A percentile compares a stretch with the other conserved stretches of the same genome.
These are phyloP conservation scores for Habropoda laboriosa DNA, from an alignment of 1,140 invertebrate genomes.

Conservation along the genomic window DNA sequence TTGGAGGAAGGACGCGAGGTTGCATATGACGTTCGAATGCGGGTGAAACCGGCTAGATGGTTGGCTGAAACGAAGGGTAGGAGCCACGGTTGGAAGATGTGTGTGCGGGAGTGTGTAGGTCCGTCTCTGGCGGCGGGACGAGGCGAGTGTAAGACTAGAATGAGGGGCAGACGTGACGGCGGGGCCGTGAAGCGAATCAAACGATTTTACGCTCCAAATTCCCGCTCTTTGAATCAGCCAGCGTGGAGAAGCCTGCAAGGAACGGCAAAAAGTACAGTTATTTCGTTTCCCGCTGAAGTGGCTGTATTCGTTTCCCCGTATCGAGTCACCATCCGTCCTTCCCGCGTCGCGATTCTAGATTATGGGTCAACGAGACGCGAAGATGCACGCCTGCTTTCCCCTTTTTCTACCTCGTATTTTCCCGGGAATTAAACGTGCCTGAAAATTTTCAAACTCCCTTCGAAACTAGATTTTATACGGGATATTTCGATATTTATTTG, in stretches of 20 bases:
- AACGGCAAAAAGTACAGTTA: conserved; percentile 51
- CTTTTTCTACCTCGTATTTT: background rate
- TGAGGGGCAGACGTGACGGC: conserved; percentile 59
- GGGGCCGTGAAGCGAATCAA: conserved; percentile 67
- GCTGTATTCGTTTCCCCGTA: conserved; percentile 11
- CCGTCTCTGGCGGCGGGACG: conserved; percentile 12
- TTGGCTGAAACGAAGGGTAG: conserved; percentile 12
- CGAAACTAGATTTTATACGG: too few species aligned
- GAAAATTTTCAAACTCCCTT: background rate
- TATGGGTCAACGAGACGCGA: background rate
- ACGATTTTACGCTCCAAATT: conserved; percentile 72
- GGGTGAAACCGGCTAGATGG: conserved; percentile 21
- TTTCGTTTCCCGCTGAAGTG: conserved; percentile 44
- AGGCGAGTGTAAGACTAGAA: conserved; percentile 48
- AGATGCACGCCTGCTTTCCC: background rate
- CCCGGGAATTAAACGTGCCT: background rate
- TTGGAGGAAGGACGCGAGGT: conserved; percentile 3
- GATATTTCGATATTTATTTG: too few species aligned
- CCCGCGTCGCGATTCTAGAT: conserved; percentile 8
- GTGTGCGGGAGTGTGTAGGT: background rate
- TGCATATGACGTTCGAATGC: conserved; percentile 40
- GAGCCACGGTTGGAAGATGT: background rate
- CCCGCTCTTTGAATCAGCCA: conserved; percentile 56
- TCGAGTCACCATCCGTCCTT: conserved; percentile 9
- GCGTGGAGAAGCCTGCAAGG: conserved; percentile 44